phyloP scores from a whole-genome alignment of 2,888 invertebrate species.

The Clepsis dumicolana region DNA sequence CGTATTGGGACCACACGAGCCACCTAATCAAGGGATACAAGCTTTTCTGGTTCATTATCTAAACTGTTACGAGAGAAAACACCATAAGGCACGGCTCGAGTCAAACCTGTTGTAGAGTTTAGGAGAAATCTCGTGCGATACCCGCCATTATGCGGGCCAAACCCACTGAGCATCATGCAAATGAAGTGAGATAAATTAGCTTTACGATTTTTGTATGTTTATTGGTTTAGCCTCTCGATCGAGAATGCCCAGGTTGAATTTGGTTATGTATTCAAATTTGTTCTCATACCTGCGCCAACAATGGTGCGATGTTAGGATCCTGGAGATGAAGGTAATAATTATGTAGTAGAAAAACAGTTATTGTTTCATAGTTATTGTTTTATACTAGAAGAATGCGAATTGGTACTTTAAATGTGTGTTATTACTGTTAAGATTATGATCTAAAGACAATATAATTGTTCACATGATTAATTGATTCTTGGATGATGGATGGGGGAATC shows the following conservation, averaged over 20 bases:
- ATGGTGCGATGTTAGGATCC: constrained; percentile 10
- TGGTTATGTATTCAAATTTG: constrained; percentile 35
- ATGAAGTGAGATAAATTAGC: constrained; percentile 41
- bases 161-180: constrained; percentile 43
- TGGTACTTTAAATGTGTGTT: constrained; percentile 18
- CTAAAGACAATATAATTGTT: constrained; percentile 29
- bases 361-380: constrained; percentile 20
- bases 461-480: constrained; percentile 12
- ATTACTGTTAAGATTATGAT: constrained; percentile 28
- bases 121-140: constrained; percentile 56
- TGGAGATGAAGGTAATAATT: constrained; percentile 30
- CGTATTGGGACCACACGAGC: constrained; percentile 19
- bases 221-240: constrained; percentile 28
- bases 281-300: constrained; percentile 30
- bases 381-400: constrained; percentile 4
- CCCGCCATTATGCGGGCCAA: constrained; percentile 33
- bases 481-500: constrained; percentile 19
- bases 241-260: constrained; percentile 19
- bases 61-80: constrained; percentile 51
- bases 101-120: constrained; percentile 61
- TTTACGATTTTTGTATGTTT: constrained; percentile 42
- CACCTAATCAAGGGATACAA: constrained; percentile 30
- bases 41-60: constrained; percentile 40
- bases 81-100: constrained; percentile 57
- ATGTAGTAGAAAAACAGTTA: constrained; percentile 38